Evolutionary conservation across 2,113 vertebrate species (phyloP).

Genomic region (Hippolais icterina): DNA sequence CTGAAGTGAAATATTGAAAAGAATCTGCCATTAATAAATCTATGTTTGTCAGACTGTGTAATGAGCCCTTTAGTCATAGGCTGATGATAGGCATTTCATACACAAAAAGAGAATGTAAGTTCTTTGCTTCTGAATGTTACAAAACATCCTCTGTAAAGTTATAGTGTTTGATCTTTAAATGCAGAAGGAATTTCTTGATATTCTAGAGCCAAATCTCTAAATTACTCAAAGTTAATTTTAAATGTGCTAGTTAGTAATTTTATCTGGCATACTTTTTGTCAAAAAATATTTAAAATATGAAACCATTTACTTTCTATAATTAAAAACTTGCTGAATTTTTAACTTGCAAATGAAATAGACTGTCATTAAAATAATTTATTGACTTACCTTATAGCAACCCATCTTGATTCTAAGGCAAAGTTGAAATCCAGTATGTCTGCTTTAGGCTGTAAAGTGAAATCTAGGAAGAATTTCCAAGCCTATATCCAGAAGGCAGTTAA

Average conservation of each 20-base stretch:
- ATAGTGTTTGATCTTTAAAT: background rate
- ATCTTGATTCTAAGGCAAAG: background rate
- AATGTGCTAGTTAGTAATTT: background rate
- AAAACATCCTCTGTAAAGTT: background rate
- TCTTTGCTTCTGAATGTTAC: background rate
- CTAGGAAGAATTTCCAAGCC: background rate
- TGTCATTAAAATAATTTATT: slow-evolving; percentile 1
- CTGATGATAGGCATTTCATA: background rate
- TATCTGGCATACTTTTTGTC: background rate
- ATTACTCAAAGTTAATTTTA: slow-evolving; percentile 4
- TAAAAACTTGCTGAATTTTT: background rate
- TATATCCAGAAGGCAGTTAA: background rate
- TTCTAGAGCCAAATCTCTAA: background rate
- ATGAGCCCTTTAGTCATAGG: background rate
- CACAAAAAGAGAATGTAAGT: background rate
- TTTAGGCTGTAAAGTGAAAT: background rate
- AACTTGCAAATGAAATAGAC: background rate
- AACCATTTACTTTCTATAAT: background rate
- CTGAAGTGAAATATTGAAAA: background rate
- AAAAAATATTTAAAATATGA: background rate
- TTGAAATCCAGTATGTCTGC: background rate
- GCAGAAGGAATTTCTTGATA: background rate
- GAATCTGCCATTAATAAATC: background rate
- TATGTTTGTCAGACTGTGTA: background rate
- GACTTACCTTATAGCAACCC: background rate